Evolutionary conservation across 2,113 vertebrate species (phyloP).

Genomic region (Forbesichthys papilliferus): DNA sequence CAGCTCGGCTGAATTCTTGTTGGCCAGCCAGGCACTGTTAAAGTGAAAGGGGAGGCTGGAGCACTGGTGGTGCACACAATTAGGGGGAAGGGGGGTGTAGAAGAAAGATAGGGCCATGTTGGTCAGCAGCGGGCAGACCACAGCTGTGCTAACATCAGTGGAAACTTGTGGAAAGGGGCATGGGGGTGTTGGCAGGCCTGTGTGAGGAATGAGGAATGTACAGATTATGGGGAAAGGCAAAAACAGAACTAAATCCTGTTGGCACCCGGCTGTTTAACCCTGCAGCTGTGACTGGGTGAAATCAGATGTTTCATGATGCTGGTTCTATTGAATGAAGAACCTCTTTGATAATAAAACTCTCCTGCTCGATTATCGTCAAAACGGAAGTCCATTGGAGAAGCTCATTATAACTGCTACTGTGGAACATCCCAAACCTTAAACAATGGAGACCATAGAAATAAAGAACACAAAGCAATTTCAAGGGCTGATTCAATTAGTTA

Average conservation of each 20-base stretch:
- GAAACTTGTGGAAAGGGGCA: background rate
- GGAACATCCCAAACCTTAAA: too few species aligned
- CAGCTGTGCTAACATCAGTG: constrained; percentile 10
- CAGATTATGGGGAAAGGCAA: background rate
- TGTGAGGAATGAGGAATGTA: too few species aligned
- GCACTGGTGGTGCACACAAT: background rate
- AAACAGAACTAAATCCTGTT: background rate
- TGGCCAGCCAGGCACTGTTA: constrained; percentile 33
- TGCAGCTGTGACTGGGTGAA: too few species aligned
- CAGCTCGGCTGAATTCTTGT: constrained; percentile 31
- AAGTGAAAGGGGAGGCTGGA: constrained; percentile 26
- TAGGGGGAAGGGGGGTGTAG: background rate
- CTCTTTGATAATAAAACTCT: too few species aligned
- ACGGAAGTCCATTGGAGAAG: too few species aligned
- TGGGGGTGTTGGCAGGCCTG: constrained; percentile 9
- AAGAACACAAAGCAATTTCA: too few species aligned
- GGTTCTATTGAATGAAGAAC: too few species aligned
- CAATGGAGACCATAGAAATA: too few species aligned
- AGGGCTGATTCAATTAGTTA: too few species aligned
- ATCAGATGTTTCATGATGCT: too few species aligned
- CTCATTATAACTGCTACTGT: too few species aligned
- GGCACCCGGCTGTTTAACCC: background rate
- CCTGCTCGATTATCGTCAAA: too few species aligned
- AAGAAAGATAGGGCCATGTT: background rate
- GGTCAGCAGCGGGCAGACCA: background rate